A percentile compares a stretch with the other conserved stretches of the same genome.
Conservation (phyloP, 35 echinoderm and acorn worm species). For the Acanthaster planci region DNA sequence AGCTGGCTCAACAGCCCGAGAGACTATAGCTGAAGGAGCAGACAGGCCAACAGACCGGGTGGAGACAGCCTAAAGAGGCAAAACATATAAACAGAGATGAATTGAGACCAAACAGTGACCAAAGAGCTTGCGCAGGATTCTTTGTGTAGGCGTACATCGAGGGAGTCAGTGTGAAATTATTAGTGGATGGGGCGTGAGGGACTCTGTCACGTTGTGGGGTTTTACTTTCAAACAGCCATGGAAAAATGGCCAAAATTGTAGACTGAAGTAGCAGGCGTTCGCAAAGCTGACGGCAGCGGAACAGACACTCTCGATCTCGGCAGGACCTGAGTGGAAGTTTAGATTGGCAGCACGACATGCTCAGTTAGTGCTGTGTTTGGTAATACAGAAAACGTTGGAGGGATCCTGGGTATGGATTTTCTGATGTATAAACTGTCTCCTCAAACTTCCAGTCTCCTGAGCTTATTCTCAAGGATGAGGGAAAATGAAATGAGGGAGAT, state of each 20-base stretch:
- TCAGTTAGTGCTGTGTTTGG: too few species aligned
- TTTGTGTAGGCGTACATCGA: neutral
- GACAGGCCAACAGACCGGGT: neutral
- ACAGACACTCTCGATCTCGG: neutral
- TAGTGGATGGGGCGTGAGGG: neutral
- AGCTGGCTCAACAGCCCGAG: neutral
- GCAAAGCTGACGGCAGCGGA: neutral
- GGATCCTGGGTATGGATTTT: slow-evolving; percentile 44
- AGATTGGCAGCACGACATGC: neutral
- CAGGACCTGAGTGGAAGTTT: neutral
- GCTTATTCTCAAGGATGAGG: neutral
- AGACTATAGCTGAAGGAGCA: neutral
- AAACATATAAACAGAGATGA: too few species aligned
- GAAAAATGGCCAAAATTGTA: neutral
- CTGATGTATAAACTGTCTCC: neutral
- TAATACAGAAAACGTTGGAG: neutral
- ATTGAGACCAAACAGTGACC: neutral
- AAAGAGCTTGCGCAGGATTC: neutral
- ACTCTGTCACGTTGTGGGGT: neutral
- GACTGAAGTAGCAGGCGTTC: neutral
- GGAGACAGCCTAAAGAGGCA: too few species aligned
- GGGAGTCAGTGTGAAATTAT: neutral
- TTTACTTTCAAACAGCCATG: neutral
- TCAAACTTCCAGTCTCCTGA: neutral
- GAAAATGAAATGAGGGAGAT: neutral